These are phyloP conservation scores for Limnephilus marmoratus DNA, from an alignment of 2,888 invertebrate genomes.

Conservation along the genomic window DNA sequence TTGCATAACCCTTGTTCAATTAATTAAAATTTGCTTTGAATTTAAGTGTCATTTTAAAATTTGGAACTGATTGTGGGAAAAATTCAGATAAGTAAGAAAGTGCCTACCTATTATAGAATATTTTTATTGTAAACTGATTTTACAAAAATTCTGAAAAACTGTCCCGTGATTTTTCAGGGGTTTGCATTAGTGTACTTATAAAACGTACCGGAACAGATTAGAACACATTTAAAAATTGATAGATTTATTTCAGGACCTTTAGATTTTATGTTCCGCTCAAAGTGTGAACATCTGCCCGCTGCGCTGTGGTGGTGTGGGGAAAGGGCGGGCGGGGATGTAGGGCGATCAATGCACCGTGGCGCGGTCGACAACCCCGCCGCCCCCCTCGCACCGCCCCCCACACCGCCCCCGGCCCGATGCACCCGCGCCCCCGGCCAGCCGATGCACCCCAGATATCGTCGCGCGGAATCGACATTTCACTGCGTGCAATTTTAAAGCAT, in stretches of 20 bases:
- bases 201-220: background rate
- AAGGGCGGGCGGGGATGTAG: conserved; percentile 46
- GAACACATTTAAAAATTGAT: background rate
- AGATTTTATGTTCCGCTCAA: background rate
- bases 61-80: too few species aligned
- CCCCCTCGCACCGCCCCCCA: conserved; percentile 25
- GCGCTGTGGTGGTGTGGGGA: background rate
- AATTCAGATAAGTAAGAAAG: too few species aligned
- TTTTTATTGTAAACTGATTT: too few species aligned
- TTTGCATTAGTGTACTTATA: too few species aligned
- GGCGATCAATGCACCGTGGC: conserved; percentile 56
- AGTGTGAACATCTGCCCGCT: conserved; percentile 32
- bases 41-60: too few species aligned
- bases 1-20: too few species aligned
- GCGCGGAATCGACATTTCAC: background rate
- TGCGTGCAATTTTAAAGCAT: background rate
- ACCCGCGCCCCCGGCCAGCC: conserved; percentile 27
- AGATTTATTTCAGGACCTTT: background rate
- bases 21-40: too few species aligned
- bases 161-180: too few species aligned
- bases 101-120: too few species aligned
- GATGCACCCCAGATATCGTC: conserved; percentile 20
- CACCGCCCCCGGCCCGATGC: conserved; percentile 19
- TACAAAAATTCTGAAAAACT: too few species aligned
- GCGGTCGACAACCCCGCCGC: conserved; percentile 51